Base-by-base conservation (phyloP, 2,113 vertebrate genomes). In the Callionymus lyra region DNA sequence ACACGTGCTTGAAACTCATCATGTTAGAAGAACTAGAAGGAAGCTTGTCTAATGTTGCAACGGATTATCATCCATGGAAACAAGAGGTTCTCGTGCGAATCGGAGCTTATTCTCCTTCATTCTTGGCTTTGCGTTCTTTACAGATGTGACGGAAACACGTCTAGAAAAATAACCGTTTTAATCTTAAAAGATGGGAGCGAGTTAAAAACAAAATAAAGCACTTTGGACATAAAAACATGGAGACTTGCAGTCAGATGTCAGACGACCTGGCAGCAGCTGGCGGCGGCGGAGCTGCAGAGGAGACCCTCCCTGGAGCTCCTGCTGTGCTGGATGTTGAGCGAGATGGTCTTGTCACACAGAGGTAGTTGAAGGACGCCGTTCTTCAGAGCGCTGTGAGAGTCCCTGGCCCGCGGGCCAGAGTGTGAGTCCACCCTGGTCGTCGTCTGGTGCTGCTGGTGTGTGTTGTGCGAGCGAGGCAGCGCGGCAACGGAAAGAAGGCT, bases 311-410 rank as follows among this genome's bases (percentile, higher is more conserved):
- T 85, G 21, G 92, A 84, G 80, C 79, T 88, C 36, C 74, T 45
- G 2, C 68, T 63, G 13, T 86, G 90, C 84, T 92, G 91, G 84
- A 98, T 97, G 83, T 96, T 98, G 71, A 98, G 91, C 53, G 92
- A 96, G 84, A 98, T 92, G 44, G 88, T 96, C 83, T 95, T 97
- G 82, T 98, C 94, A 34, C 92, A 97, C 70, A 98, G 94, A 91
- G 93, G 94, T 89, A 98, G 94, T 88, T 96, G 94, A 44, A 98
- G 86, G 70, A 95, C 82, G 42, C 80, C 88, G 36, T 87, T 91
- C 74, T 89, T 93, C 85, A 96, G 86, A 76, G 88, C 2, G 9
- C 54, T 90, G 49, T 41, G 47, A 56, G 50, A 79, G 64, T 74
- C 56, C 44, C 68, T 59, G 59, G 9, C 12, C 36, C 33, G 41